phyloP scores from a whole-genome alignment of 1,140 invertebrate genomes.

The Ceratosolen solmsi region DNA sequence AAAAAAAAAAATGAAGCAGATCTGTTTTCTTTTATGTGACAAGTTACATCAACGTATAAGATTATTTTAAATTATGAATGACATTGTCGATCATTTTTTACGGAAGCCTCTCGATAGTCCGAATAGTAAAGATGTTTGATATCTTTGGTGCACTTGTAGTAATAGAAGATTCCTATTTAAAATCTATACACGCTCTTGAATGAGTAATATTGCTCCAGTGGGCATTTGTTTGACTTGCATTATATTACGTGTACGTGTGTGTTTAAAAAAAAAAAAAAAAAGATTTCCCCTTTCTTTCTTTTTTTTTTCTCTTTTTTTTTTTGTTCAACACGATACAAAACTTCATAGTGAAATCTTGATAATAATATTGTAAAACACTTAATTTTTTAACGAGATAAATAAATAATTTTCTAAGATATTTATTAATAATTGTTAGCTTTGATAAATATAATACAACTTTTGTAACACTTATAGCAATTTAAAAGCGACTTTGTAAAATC shows the following conservation, averaged over 20 bases:
- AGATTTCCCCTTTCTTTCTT: constrained; percentile 28
- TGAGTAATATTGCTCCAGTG: constrained; percentile 44
- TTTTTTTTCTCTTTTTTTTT: constrained; percentile 25
- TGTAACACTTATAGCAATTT: constrained; percentile 51
- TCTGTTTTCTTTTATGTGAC: constrained; percentile 12
- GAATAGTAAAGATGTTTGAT: constrained; percentile 46
- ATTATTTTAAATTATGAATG: constrained; percentile 4
- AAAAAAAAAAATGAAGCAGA: neutral
- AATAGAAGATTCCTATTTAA: constrained; percentile 49
- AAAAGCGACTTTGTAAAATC: constrained; percentile 46
- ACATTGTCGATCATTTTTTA: constrained; percentile 19
- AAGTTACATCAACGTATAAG: constrained; percentile 7
- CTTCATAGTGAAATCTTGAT: constrained; percentile 44
- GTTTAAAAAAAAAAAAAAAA: constrained; percentile 3
- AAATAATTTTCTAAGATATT: constrained; percentile 51
- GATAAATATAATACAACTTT: constrained; percentile 51
- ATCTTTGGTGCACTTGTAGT: constrained; percentile 51
- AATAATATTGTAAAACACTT: constrained; percentile 45
- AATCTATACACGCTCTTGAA: constrained; percentile 46
- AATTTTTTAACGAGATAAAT: constrained; percentile 49
- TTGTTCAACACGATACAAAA: constrained; percentile 46
- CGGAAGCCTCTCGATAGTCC: constrained; percentile 44
- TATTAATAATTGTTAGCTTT: constrained; percentile 52
- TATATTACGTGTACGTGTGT: constrained; percentile 39
- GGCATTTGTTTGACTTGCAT: constrained; percentile 46